Evolutionary conservation across 2,113 vertebrate species (phyloP).

Genomic region (Rhabdomys dilectus): DNA sequence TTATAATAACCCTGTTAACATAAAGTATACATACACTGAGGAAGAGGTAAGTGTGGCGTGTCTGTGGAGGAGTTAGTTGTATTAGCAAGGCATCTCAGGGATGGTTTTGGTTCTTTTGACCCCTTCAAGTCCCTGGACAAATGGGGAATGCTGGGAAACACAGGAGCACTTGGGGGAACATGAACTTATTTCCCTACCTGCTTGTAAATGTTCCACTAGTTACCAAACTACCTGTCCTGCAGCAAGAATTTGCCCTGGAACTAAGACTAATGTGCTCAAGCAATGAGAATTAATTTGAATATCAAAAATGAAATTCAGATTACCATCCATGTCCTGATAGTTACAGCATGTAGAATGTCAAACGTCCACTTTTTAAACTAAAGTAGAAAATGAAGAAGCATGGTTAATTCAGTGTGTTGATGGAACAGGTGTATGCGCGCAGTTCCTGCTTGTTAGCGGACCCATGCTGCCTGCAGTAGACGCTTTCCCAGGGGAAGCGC

Average conservation of each 20-base stretch:
- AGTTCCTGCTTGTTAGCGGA: neutral
- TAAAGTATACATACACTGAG: conserved; percentile 46
- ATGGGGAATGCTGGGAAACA: neutral
- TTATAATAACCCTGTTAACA: conserved; percentile 74
- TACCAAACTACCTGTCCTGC: neutral
- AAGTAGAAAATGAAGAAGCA: conserved; percentile 56
- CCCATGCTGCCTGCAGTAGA: neutral
- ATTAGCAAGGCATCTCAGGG: conserved; percentile 66
- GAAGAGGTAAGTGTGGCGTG: neutral
- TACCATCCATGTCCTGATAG: conserved; percentile 71
- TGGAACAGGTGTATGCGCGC: neutral
- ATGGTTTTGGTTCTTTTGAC: conserved; percentile 55
- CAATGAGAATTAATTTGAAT: conserved; percentile 78
- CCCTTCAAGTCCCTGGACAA: conserved; percentile 39
- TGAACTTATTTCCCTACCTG: conserved; percentile 42
- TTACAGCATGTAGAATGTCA: conserved; percentile 58
- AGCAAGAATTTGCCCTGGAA: conserved; percentile 68
- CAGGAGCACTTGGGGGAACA: neutral
- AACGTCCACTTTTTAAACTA: conserved; percentile 45
- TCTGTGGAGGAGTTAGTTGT: conserved; percentile 64
- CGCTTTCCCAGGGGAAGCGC: conserved; percentile 14
- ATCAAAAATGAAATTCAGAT: conserved; percentile 76
- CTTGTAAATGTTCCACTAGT: conserved; percentile 50
- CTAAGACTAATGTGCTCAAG: conserved; percentile 63
- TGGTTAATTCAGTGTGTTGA: conserved; percentile 12